These are phyloP conservation scores for Drosophila greeni DNA, from an alignment of 2,888 invertebrate species.

Conservation along the genomic window DNA sequence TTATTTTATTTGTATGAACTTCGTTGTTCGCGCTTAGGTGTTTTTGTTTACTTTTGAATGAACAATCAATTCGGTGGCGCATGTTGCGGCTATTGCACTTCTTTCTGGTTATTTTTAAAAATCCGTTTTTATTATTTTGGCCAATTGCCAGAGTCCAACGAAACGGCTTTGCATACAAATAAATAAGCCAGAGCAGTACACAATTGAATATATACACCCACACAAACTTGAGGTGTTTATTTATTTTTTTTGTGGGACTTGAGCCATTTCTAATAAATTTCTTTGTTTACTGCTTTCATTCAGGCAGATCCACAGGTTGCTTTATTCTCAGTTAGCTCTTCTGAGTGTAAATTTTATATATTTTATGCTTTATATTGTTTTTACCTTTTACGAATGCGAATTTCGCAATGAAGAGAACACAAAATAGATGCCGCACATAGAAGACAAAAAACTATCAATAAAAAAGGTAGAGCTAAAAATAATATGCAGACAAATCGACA, in stretches of 20 bases:
- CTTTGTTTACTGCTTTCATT: slow-evolving; percentile 40
- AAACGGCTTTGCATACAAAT: slow-evolving; percentile 37
- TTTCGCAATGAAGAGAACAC: not conserved
- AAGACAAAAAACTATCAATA: slow-evolving; percentile 29
- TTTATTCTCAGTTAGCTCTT: slow-evolving; percentile 18
- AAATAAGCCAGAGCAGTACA: slow-evolving; percentile 41
- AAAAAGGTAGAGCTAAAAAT: slow-evolving; percentile 34
- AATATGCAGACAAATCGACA: slow-evolving; percentile 9
- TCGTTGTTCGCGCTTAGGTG: not conserved
- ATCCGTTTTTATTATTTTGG: slow-evolving; percentile 50
- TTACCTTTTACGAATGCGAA: slow-evolving; percentile 1
- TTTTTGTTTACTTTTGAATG: slow-evolving; percentile 21
- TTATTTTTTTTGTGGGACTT: not conserved
- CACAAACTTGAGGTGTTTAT: slow-evolving; percentile 7
- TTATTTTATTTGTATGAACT: not conserved
- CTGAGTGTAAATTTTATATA: not conserved
- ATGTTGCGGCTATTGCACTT: slow-evolving; percentile 49
- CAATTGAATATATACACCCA: slow-evolving; percentile 17
- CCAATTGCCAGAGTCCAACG: slow-evolving; percentile 44
- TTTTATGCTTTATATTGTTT: not conserved
- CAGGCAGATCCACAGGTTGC: slow-evolving; percentile 44
- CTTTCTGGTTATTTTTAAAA: slow-evolving; percentile 49
- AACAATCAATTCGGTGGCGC: slow-evolving; percentile 20
- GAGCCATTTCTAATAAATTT: slow-evolving; percentile 19
- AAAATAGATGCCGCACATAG: slow-evolving; percentile 10